phyloP scores from a whole-genome alignment of 1,140 invertebrate species.

The Bombus sibiricus region DNA sequence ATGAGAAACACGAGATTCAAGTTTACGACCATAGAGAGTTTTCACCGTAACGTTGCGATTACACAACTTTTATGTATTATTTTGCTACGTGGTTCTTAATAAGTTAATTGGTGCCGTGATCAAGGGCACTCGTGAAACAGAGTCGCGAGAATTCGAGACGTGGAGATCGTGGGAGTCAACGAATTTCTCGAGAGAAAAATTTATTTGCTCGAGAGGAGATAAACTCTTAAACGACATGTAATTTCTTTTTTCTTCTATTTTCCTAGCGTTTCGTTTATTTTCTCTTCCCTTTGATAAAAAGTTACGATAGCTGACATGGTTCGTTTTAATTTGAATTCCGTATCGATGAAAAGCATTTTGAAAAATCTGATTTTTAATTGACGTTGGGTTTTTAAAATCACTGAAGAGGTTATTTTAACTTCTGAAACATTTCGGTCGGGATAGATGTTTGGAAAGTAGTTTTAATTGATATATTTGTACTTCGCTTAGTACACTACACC shows the following conservation, averaged over 20 bases:
- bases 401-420: background rate
- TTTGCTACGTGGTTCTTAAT: background rate
- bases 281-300: background rate
- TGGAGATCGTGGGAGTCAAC: background rate
- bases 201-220: background rate
- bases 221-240: background rate
- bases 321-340: background rate
- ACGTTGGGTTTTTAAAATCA: background rate
- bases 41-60: background rate
- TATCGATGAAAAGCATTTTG: background rate
- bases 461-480: background rate
- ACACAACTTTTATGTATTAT: background rate
- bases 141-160: background rate
- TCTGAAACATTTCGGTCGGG: background rate
- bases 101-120: background rate
- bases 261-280: background rate
- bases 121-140: background rate
- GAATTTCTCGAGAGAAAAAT: background rate
- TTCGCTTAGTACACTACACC: background rate
- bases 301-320: background rate
- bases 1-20: background rate
- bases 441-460: background rate
- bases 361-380: too few relatives aligned
- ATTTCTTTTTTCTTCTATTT: background rate
- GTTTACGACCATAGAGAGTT: background rate